A percentile compares a stretch with the other conserved stretches of the same genome.
phyloP scores from a whole-genome alignment of 2,797 vertebrate genomes.

The Gadopsis marmoratus region DNA sequence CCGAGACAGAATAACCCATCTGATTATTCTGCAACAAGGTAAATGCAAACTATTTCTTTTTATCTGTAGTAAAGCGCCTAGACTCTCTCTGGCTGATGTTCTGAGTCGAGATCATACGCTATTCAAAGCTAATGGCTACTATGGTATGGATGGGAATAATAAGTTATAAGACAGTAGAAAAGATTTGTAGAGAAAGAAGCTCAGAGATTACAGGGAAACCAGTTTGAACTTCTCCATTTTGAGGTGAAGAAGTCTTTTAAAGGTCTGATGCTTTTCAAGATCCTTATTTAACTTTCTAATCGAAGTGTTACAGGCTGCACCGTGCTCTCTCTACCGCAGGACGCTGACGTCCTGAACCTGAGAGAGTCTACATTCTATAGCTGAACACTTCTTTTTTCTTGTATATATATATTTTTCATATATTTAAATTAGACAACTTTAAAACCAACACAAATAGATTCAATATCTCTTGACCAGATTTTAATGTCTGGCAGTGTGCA shows the following conservation, averaged over 20 bases:
- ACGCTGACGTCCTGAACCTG: background rate
- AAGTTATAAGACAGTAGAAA: background rate
- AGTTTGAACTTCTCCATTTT: slow-evolving; percentile 29
- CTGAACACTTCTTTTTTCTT: too few species aligned
- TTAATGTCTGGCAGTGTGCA: background rate
- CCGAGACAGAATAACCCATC: background rate
- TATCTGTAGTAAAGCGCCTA: background rate
- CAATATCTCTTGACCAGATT: background rate
- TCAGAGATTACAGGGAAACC: slow-evolving; percentile 19
- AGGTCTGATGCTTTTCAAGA: background rate
- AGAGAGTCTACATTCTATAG: too few species aligned
- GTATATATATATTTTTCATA: too few species aligned
- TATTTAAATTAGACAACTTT: background rate
- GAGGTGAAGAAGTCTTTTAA: background rate
- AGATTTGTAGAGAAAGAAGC: background rate
- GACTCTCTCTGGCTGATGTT: background rate
- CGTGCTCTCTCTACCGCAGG: background rate
- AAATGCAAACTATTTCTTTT: slow-evolving; percentile 4
- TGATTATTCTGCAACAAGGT: slow-evolving; percentile 45
- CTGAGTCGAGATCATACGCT: background rate
- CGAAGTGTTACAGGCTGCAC: background rate
- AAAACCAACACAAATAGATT: background rate
- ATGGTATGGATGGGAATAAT: background rate
- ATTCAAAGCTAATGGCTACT: background rate
- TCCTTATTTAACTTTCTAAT: background rate